phyloP scores from a whole-genome alignment of 2,888 invertebrate genomes.

The Mycalesis mineus region DNA sequence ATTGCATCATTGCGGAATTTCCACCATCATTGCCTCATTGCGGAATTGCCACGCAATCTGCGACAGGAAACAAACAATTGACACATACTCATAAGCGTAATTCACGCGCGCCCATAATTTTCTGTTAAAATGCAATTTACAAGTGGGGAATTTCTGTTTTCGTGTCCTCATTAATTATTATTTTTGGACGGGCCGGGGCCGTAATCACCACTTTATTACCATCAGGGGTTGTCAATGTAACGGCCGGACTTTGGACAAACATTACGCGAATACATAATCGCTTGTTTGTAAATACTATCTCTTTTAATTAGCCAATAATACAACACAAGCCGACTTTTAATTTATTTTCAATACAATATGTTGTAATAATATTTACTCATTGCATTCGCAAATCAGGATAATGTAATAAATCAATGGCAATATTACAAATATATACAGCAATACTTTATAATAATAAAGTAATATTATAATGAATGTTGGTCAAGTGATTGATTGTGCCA shows the following conservation, averaged over 20 bases:
- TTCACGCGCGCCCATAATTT: slow-evolving; percentile 26
- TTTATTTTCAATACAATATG: slow-evolving; percentile 2
- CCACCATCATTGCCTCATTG: slow-evolving; percentile 12
- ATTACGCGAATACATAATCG: slow-evolving; percentile 22
- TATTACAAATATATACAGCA: too few relatives aligned
- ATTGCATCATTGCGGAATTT: slow-evolving; percentile 9
- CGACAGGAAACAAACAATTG: slow-evolving; percentile 25
- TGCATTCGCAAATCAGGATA: slow-evolving; percentile 17
- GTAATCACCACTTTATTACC: slow-evolving; percentile 29
- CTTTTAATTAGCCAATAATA: slow-evolving; percentile 7
- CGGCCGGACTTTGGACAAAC: slow-evolving; percentile 15
- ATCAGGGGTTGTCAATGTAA: slow-evolving; percentile 21
- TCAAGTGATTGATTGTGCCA: too few relatives aligned
- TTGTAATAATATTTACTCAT: slow-evolving; percentile 24
- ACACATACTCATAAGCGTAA: slow-evolving; percentile 16
- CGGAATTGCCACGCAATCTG: slow-evolving; percentile 2
- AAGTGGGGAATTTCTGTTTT: slow-evolving; percentile 18
- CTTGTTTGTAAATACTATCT: slow-evolving; percentile 14
- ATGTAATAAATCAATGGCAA: background rate
- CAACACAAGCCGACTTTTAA: background rate
- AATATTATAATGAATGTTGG: too few relatives aligned
- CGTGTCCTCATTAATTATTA: slow-evolving; percentile 24
- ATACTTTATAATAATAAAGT: too few relatives aligned
- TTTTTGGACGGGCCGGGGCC: slow-evolving; percentile 18
- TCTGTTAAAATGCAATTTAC: slow-evolving; percentile 30